These are phyloP conservation scores for Tiliacea citrago DNA, from an alignment of 2,888 invertebrate species.

Conservation along the genomic window DNA sequence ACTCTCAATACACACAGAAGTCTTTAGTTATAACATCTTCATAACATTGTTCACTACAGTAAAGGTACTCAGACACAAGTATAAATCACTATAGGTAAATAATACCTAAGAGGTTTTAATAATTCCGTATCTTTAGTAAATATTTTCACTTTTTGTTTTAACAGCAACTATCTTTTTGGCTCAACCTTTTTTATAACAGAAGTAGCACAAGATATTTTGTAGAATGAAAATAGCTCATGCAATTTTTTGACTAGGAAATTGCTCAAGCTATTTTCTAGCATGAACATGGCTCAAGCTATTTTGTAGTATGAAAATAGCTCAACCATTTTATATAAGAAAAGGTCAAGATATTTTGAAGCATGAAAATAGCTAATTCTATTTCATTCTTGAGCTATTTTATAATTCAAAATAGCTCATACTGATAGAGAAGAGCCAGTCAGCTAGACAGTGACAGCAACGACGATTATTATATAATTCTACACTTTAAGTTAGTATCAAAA, in stretches of 20 bases:
- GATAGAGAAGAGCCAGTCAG: background rate
- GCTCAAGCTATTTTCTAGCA: background rate
- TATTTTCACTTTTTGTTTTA: background rate
- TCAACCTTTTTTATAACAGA: background rate
- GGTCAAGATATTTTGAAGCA: background rate
- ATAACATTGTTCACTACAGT: conserved; percentile 26
- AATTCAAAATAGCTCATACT: background rate
- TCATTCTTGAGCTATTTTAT: background rate
- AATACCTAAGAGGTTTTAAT: conserved; percentile 32
- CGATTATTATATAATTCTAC: too few relatives aligned
- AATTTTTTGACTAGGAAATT: background rate
- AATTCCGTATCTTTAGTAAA: conserved; percentile 21
- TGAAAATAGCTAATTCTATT: background rate
- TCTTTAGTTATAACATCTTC: conserved; percentile 16
- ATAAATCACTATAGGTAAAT: conserved; percentile 40
- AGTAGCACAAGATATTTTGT: background rate
- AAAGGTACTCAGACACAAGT: conserved; percentile 36
- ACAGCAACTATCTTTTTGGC: background rate
- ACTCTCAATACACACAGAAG: conserved; percentile 8
- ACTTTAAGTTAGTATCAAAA: background rate
- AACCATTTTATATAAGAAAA: too few relatives aligned
- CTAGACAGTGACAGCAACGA: background rate
- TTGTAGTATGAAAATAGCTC: background rate
- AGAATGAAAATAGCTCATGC: background rate
- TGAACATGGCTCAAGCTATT: background rate